Conservation (phyloP, 2,888 invertebrate genomes). For the Pristionchus fissidentatus region DNA sequence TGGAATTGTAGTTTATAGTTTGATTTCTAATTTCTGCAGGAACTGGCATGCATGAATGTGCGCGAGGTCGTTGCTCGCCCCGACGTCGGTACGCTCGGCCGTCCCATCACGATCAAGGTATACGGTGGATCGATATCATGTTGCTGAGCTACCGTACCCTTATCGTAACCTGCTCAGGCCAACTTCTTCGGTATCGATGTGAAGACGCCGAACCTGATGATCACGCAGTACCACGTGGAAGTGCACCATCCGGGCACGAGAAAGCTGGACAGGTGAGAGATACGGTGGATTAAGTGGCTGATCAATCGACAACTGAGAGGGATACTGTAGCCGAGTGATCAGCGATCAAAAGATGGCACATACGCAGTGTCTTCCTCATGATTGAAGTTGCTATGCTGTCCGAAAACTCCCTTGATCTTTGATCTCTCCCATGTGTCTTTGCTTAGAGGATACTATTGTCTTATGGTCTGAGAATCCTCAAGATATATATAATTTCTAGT, state of each 20-base stretch:
- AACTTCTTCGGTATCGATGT: constrained; percentile 70
- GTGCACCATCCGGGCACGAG: constrained; percentile 68
- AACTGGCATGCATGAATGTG: constrained; percentile 66
- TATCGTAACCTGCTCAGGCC: constrained; percentile 49
- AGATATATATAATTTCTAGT: too few species aligned
- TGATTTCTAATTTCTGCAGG: constrained; percentile 51
- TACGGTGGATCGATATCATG: background rate
- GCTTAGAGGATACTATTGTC: too few species aligned
- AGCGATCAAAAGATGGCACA: too few species aligned
- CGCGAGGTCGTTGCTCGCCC: constrained; percentile 64
- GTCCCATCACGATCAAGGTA: constrained; percentile 60
- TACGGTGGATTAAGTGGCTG: background rate
- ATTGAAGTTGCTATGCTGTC: too few species aligned
- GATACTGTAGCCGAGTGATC: background rate
- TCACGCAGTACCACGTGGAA: constrained; percentile 72
- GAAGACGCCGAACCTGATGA: constrained; percentile 61
- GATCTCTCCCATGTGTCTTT: too few species aligned
- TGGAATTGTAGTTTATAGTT: background rate
- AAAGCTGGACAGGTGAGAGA: constrained; percentile 65
- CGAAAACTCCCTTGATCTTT: too few species aligned
- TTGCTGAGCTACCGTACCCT: background rate
- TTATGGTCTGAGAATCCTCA: too few species aligned
- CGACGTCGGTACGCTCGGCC: constrained; percentile 63
- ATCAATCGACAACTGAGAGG: background rate
- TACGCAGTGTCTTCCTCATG: too few species aligned